Evolutionary conservation across 2,888 invertebrate genomes (phyloP), one percentile per base, ranked within the genome.

Genomic region (Cyclophora punctaria): DNA sequence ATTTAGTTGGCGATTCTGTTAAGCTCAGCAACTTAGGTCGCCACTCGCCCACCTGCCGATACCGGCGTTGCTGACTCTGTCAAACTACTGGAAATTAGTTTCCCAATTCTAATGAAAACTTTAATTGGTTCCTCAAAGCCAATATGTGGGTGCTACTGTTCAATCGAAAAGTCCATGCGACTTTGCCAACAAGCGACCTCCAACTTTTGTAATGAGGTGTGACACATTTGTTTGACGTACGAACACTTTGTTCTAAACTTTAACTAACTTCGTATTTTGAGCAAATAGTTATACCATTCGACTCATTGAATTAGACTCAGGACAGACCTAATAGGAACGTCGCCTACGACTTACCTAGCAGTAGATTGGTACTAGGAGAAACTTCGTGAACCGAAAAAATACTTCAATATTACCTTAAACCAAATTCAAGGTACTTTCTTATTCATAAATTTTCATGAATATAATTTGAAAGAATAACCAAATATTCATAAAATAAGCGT

Each of bases 11-110:
- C 70, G 68, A 69, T 44, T 34, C 5, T 6, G 6, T 20, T 3
- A 5, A 34, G 34, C 44, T 33, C 20, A 34, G 20, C 6, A 75
- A 75, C 67, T 82, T 76, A 50, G 47, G 52, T 53, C 49, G 44
- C 20, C 20, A 20, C 20, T 20, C 20, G 48, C 50, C 40, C 48
- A 81, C 83, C 83, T 83, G 78, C 67, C 71, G 55, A 50, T 57
- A 54, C 50, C 57, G 69, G 67, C 69, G 67, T 64, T 56, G 82
- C 84, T 83, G 84, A 86, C 84, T 79, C 73, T 76, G 81, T 80
- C 82, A 80, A 85, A 86, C 83, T 80, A 71, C 73, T 72, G 80
- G 75, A 85, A 87, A 85, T 87, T 87, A 83, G 84, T 87, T 85
- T 71, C 75, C 64, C 62, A 80, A 82, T 83, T 81, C 72, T 72